Evolutionary conservation across 2,797 vertebrate genomes (phyloP).

Genomic region (Myotis myotis): DNA sequence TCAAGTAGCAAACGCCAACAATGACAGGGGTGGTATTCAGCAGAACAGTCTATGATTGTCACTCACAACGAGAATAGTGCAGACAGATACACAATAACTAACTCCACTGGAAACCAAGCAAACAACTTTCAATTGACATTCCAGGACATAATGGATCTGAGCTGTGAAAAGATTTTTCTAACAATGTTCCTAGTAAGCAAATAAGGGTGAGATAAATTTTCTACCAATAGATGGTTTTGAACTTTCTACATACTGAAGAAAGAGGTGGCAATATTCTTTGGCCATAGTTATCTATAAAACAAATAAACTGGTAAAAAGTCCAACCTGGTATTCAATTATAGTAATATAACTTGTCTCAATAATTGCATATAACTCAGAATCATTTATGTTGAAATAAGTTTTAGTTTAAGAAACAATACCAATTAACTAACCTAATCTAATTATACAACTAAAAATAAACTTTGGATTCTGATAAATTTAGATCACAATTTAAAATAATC

Average conservation of each 20-base stretch:
- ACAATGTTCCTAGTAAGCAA: constrained; percentile 57
- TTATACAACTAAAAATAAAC: not conserved
- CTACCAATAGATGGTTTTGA: not conserved
- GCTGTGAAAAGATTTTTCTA: constrained; percentile 63
- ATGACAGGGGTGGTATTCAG: constrained; percentile 76
- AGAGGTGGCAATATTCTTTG: not conserved
- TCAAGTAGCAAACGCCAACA: constrained; percentile 72
- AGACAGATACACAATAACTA: constrained; percentile 63
- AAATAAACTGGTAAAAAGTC: constrained; percentile 21
- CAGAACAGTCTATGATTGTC: constrained; percentile 67
- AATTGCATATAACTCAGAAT: not conserved
- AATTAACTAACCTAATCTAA: not conserved
- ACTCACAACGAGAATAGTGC: constrained; percentile 48
- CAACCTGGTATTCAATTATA: not conserved
- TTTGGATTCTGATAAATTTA: not conserved
- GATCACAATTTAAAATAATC: not conserved
- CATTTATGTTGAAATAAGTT: constrained; percentile 2
- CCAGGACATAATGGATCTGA: constrained; percentile 59
- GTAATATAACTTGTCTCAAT: not conserved
- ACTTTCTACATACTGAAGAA: not conserved
- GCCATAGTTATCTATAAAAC: not conserved
- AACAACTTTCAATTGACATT: constrained; percentile 63
- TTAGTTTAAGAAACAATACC: not conserved
- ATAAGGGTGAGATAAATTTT: constrained; percentile 52
- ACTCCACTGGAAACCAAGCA: constrained; percentile 66